phyloP scores from a whole-genome alignment of 2,113 vertebrate genomes.

The Hiodon tergisus region DNA sequence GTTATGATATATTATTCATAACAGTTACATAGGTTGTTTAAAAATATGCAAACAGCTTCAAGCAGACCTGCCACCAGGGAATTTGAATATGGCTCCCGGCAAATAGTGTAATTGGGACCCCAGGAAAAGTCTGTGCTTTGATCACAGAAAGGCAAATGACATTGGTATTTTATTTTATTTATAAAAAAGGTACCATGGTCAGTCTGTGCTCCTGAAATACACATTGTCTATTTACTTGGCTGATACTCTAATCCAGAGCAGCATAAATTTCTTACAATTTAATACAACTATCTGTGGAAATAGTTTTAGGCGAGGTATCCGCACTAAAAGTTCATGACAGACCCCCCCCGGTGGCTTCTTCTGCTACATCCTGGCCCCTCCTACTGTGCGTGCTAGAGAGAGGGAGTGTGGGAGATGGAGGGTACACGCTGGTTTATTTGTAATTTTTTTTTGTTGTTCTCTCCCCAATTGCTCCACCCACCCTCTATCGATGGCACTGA shows the following conservation, averaged over 20 bases:
- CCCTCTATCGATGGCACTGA: too few relatives aligned
- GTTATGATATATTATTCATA: constrained; percentile 17
- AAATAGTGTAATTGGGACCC: background rate
- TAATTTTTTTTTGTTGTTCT: background rate
- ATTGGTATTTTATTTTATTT: constrained; percentile 4
- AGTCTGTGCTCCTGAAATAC: too few relatives aligned
- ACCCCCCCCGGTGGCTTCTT: too few relatives aligned
- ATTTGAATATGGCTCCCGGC: constrained; percentile 23
- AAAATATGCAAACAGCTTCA: constrained; percentile 27
- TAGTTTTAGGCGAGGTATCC: too few relatives aligned
- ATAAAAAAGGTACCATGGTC: background rate
- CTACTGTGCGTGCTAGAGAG: too few relatives aligned
- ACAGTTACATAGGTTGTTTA: constrained; percentile 27
- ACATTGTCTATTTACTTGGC: too few relatives aligned
- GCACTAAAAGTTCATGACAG: too few relatives aligned
- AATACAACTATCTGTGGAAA: too few relatives aligned
- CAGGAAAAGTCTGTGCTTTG: constrained; percentile 12
- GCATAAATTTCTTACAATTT: too few relatives aligned
- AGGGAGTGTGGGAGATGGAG: constrained; percentile 32
- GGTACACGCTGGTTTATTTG: constrained; percentile 36
- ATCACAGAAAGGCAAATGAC: constrained; percentile 5
- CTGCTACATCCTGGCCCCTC: too few relatives aligned
- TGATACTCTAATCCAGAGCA: too few relatives aligned
- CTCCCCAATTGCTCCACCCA: background rate
- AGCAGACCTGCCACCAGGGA: constrained; percentile 10